A percentile compares a stretch with the other conserved stretches of the same genome.
These are phyloP conservation scores for Muntiacus muntjak DNA, from an alignment of 2,113 vertebrate species.

Conservation along the genomic window DNA sequence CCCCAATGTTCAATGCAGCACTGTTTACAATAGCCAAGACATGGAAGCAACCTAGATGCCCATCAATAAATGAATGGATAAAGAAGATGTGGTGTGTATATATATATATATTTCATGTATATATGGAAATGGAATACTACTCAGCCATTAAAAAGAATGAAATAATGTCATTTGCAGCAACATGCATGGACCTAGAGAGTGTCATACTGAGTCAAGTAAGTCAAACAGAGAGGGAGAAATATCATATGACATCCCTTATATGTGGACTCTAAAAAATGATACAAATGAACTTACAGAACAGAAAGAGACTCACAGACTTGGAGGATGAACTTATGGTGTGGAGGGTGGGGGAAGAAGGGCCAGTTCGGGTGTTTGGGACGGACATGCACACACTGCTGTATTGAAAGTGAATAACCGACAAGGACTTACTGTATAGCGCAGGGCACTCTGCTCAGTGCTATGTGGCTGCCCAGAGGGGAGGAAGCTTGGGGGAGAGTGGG, in stretches of 20 bases:
- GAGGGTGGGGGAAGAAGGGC: neutral
- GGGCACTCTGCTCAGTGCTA: neutral
- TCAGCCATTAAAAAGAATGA: neutral
- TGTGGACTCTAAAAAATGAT: neutral
- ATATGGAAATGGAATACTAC: neutral
- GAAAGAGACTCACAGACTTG: neutral
- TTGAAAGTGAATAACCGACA: neutral
- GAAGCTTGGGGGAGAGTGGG: neutral
- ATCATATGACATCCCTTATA: neutral
- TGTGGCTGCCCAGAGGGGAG: neutral
- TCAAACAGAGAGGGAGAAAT: neutral
- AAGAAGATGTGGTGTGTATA: neutral
- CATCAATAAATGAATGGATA: neutral
- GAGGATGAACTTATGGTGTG: neutral
- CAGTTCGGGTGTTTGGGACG: neutral
- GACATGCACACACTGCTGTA: neutral
- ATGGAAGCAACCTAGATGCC: neutral
- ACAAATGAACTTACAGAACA: neutral
- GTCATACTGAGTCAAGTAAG: neutral
- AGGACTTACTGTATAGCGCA: neutral
- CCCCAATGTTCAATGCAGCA: neutral
- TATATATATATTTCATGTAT: neutral
- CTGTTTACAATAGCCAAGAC: neutral
- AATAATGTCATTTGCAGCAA: neutral
- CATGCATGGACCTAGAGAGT: neutral